Base-by-base conservation (phyloP, 2,888 invertebrate genomes). In the Torymus auratus region DNA sequence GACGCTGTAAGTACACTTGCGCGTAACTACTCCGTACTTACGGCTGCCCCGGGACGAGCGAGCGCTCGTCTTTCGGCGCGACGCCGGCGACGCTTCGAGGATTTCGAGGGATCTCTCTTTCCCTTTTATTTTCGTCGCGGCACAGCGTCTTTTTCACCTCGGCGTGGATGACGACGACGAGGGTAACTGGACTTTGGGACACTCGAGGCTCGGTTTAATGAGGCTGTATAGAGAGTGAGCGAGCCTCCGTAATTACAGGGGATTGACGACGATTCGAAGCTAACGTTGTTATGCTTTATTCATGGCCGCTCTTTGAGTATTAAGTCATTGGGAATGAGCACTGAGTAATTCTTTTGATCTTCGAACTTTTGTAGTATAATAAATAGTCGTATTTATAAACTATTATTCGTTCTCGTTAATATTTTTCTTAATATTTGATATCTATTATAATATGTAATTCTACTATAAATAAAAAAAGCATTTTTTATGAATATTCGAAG, bases 151-250 rank as follows among this genome's bases (percentile, higher is more conserved):
- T 72, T 72, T 28, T 72, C 62, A 14, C 61, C 53, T 53, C 52
- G 5, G 5, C 53, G 12, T 0, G 10, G n/a, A 50, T 55, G 72
- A 1, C 17, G 17, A 62, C 15, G n/a, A 41, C 13, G 20, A 52
- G 23, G 23, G 52, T 50, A 61, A 15, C 10, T 41, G 15, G 61
- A 65, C 15, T 20, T 15, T 15, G 28, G 53, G 68, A 61, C 28
- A 41, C 76, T 76, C 53, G 67, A 58, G 65, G 23, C 20, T 41
- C 55, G 68, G 13, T 72, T 69, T 69, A 76, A 76, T 62, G 69
- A 76, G 53, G 68, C 53, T 55, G 11, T 17, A 15, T 4, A 13
- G n/a, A 23, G 13, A 41, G 4, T 28, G 60, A 68, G 62, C 15
- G 14, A 20, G 55, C 56, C 60, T 60, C 14, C 14, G 55, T 72